Conservation (phyloP, 2,797 vertebrate species). For the Poecilia wingei region DNA sequence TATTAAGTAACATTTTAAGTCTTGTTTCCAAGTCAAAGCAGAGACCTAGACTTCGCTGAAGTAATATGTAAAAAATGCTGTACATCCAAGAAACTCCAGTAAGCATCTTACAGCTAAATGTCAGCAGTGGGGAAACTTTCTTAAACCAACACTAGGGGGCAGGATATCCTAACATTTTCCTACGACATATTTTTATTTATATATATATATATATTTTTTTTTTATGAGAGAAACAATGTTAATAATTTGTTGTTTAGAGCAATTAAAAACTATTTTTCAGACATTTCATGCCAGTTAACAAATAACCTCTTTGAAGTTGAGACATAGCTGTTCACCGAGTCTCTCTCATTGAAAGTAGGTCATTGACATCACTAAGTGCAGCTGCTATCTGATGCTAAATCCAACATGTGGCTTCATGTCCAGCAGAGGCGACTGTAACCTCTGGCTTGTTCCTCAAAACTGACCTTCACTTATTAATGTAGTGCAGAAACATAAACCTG, state of each 20-base stretch:
- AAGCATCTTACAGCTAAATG: background rate
- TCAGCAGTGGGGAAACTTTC: background rate
- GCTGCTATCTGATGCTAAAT: background rate
- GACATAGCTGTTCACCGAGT: no score
- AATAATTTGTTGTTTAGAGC: background rate
- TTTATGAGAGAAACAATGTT: background rate
- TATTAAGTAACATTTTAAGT: background rate
- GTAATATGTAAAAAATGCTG: background rate
- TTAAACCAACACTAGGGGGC: background rate
- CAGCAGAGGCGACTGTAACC: background rate
- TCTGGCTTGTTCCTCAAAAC: background rate
- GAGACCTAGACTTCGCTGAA: background rate
- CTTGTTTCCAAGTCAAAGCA: background rate
- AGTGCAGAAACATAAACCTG: background rate
- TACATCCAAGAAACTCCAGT: background rate
- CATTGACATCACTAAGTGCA: background rate
- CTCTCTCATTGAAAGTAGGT: background rate
- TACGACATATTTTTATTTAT: background rate
- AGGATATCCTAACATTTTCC: background rate
- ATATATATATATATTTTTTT: background rate
- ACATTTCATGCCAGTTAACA: background rate
- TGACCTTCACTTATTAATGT: background rate
- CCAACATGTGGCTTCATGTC: background rate
- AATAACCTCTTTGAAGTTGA: background rate
- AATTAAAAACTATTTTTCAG: background rate